Conservation (phyloP, 2,888 invertebrate genomes). For the Escarpia spicata region DNA sequence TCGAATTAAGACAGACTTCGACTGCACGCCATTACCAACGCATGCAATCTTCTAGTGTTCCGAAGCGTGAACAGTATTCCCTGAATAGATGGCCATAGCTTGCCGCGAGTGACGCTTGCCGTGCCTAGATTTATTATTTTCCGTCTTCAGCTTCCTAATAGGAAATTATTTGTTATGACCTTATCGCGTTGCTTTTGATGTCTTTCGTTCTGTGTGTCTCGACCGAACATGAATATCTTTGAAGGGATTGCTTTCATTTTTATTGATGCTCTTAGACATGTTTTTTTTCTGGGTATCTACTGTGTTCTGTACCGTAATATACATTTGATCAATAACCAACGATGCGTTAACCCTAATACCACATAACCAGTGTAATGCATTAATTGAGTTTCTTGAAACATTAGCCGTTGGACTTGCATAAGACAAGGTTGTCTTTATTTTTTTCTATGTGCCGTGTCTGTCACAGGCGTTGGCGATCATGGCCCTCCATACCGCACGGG, state of each 20-base stretch:
- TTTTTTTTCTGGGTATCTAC: neutral
- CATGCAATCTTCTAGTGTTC: neutral
- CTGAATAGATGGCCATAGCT: neutral
- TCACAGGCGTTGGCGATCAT: too few species aligned
- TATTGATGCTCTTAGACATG: neutral
- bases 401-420: neutral
- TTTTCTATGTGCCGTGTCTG: too few species aligned
- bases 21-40: neutral
- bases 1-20: neutral
- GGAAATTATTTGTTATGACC: constrained; percentile 10
- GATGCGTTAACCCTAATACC: neutral
- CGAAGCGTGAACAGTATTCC: neutral
- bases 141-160: neutral
- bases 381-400: neutral
- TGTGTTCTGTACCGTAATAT: neutral
- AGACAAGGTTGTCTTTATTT: neutral
- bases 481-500: too few species aligned
- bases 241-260: neutral
- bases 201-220: neutral
- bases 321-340: neutral
- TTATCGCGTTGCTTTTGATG: neutral
- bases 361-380: too few species aligned
- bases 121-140: neutral
- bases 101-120: neutral
- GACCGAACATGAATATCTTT: neutral